Evolutionary conservation across 2,113 vertebrate genomes (phyloP).

Genomic region (Thamnophis sirtalis): DNA sequence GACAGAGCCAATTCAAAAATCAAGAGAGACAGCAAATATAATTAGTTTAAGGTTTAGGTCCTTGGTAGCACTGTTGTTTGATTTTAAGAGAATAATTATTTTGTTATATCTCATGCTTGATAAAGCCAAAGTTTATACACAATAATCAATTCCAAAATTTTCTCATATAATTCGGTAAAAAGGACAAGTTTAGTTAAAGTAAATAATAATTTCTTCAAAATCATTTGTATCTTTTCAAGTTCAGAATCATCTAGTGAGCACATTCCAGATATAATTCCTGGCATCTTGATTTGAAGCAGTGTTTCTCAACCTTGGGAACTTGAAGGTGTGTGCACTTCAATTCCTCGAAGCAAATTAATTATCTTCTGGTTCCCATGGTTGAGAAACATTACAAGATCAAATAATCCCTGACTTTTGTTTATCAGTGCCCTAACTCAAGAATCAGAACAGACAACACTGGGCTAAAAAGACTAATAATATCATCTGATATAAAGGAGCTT

Average conservation of each 20-base stretch:
- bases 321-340: no score
- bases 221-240: neutral
- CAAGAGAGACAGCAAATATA: no score
- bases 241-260: neutral
- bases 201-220: neutral
- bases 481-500: neutral
- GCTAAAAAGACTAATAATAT: neutral
- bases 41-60: neutral
- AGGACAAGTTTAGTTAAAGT: neutral
- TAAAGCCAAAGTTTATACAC: no score
- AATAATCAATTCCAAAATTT: neutral
- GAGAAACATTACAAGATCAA: neutral
- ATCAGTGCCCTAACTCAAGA: neutral
- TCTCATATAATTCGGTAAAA: neutral
- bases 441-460: neutral
- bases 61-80: neutral
- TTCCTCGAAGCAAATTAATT: no score
- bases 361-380: no score
- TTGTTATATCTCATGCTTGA: no score
- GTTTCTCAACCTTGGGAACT: no score
- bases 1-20: no score
- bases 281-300: neutral
- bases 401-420: neutral
- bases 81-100: neutral
- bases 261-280: neutral